Conservation (phyloP, 2,797 vertebrate species). For the Sebastes elongatus region DNA sequence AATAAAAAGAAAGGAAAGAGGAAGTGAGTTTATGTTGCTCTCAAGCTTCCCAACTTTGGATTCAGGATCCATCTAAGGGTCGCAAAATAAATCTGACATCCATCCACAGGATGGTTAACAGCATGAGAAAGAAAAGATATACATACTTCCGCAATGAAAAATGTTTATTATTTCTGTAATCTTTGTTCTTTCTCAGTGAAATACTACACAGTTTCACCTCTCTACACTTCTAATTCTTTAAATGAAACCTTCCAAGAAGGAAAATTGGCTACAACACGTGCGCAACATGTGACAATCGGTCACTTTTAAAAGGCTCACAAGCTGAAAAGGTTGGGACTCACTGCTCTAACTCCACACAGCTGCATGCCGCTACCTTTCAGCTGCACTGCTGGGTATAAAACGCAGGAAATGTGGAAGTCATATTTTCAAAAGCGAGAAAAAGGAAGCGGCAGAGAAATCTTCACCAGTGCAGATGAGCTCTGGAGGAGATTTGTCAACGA, state of each 20-base stretch:
- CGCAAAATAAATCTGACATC: neutral
- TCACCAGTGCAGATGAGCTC: conserved; percentile 46
- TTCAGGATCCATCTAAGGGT: neutral
- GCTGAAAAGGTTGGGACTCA: neutral
- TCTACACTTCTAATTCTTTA: neutral
- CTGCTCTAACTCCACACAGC: neutral
- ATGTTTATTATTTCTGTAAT: neutral
- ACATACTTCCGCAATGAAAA: neutral
- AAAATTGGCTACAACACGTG: neutral
- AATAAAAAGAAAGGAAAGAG: too few relatives aligned
- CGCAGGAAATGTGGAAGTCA: conserved; percentile 1
- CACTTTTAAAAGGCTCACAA: neutral
- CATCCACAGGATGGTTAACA: neutral
- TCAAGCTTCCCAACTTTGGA: neutral
- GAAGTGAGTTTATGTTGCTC: neutral
- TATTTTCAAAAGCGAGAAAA: conserved; percentile 25
- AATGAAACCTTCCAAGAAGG: neutral
- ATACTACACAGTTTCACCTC: neutral
- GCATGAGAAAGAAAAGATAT: too few relatives aligned
- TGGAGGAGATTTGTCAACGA: conserved; percentile 68
- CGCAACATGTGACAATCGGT: neutral
- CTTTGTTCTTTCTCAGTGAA: neutral
- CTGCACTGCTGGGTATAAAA: conserved; percentile 24
- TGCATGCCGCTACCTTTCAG: conserved; percentile 2
- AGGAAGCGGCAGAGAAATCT: conserved; percentile 28